A percentile compares a stretch with the other conserved stretches of the same genome.
Conservation (phyloP, 2,888 invertebrate species). For the Lamellibrachia satsuma region DNA sequence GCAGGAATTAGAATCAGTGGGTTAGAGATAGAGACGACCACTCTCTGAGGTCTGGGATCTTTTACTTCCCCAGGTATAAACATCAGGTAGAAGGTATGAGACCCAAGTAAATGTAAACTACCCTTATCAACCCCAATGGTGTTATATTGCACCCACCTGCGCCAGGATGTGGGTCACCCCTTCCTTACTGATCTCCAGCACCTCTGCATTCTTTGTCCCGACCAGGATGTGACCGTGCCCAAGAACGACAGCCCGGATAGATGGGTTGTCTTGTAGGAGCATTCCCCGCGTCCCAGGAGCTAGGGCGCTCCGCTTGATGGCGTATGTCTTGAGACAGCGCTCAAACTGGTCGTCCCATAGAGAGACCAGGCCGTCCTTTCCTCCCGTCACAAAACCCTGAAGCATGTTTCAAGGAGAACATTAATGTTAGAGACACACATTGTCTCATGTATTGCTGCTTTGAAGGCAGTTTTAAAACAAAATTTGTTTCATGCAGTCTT, state of each 20-base stretch:
- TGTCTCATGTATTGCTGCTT: not conserved
- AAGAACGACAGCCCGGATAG: slow-evolving; percentile 62
- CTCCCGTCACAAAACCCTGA: slow-evolving; percentile 67
- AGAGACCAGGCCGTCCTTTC: slow-evolving; percentile 66
- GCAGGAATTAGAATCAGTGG: too few species aligned
- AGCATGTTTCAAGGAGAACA: not conserved
- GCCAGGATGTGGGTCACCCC: slow-evolving; percentile 61
- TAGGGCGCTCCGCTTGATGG: slow-evolving; percentile 58
- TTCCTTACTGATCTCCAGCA: slow-evolving; percentile 64
- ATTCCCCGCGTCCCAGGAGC: slow-evolving; percentile 53
- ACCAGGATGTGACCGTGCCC: slow-evolving; percentile 65
- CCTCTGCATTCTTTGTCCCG: slow-evolving; percentile 66
- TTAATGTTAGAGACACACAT: not conserved
- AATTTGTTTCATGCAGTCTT: too few species aligned
- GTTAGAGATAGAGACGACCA: too few species aligned
- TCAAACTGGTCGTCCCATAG: slow-evolving; percentile 66
- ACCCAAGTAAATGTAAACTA: too few species aligned
- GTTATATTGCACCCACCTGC: slow-evolving; percentile 52
- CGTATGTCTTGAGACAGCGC: slow-evolving; percentile 62
- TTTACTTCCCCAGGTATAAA: too few species aligned
- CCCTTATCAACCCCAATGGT: too few species aligned
- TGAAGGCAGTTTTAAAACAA: too few species aligned
- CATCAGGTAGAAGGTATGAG: too few species aligned
- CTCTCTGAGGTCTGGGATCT: too few species aligned
- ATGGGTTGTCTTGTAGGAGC: slow-evolving; percentile 57